Conservation (phyloP, 2,888 invertebrate species). For the Caenorhabditis sp. region DNA sequence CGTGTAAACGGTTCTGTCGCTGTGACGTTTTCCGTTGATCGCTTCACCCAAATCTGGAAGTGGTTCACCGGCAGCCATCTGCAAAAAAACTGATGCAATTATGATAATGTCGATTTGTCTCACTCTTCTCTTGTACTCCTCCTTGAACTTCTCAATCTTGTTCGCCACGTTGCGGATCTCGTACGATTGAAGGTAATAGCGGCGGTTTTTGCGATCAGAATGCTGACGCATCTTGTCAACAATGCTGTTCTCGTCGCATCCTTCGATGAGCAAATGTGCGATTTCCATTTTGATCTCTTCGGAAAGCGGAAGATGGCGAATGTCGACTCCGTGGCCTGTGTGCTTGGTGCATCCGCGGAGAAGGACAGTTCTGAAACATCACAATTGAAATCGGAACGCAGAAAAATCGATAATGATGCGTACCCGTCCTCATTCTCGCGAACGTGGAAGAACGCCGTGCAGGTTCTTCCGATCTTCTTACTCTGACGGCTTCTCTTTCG, state of each 20-base stretch:
- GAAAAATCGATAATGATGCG: neutral
- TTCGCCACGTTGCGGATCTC: constrained; percentile 60
- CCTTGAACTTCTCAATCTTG: constrained; percentile 42
- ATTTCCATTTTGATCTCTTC: constrained; percentile 56
- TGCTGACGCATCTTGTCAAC: constrained; percentile 48
- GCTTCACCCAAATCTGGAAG: too few species aligned
- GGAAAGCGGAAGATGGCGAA: constrained; percentile 58
- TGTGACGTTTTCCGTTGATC: too few species aligned
- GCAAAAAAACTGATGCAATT: too few species aligned
- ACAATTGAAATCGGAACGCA: neutral
- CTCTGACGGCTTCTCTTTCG: constrained; percentile 46
- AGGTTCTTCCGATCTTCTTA: constrained; percentile 65
- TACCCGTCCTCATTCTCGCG: constrained; percentile 63
- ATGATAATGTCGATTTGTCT: too few species aligned
- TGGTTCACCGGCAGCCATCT: neutral
- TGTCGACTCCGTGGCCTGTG: constrained; percentile 59
- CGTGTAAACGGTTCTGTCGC: too few species aligned
- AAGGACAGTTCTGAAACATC: constrained; percentile 54
- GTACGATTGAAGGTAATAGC: constrained; percentile 64
- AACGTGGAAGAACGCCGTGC: constrained; percentile 67
- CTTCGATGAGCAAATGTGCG: constrained; percentile 51
- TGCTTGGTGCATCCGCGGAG: constrained; percentile 66
- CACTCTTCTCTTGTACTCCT: constrained; percentile 19
- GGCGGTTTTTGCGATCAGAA: constrained; percentile 39
- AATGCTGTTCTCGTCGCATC: constrained; percentile 57